Conservation (phyloP, 2,113 vertebrate genomes). For the Grantiella picta region DNA sequence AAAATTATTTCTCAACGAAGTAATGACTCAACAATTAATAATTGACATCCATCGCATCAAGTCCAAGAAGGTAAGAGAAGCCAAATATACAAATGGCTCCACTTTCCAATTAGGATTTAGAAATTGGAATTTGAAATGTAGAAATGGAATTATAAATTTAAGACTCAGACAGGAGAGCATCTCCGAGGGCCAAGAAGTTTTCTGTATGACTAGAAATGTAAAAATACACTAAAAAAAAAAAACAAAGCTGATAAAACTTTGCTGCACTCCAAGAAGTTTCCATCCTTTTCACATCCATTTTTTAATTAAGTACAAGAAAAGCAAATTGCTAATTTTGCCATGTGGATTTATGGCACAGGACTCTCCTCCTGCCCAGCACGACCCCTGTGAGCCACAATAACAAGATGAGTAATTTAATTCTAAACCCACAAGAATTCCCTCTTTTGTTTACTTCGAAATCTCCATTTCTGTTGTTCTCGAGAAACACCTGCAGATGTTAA, state of each 20-base stretch:
- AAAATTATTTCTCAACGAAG: background rate
- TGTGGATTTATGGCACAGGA: constrained; percentile 18
- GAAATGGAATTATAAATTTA: background rate
- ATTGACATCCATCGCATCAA: accelerated
- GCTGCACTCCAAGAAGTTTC: background rate
- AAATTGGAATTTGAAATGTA: background rate
- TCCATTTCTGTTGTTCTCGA: constrained; percentile 42
- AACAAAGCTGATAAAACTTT: background rate
- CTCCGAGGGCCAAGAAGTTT: background rate
- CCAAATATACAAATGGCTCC: background rate
- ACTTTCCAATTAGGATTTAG: background rate
- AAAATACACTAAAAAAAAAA: background rate
- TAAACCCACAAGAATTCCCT: constrained; percentile 37
- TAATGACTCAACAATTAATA: background rate
- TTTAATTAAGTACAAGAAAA: background rate
- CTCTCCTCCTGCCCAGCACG: constrained; percentile 65
- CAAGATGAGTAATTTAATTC: constrained; percentile 69
- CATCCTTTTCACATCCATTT: background rate
- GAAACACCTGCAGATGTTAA: constrained; percentile 23
- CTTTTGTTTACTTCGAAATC: constrained; percentile 62
- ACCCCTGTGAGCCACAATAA: constrained; percentile 45
- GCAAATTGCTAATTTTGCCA: constrained; percentile 39
- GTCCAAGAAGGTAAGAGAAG: background rate
- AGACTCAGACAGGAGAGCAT: background rate
- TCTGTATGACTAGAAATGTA: background rate